These are phyloP conservation scores for Lutjanus argentimaculatus DNA, from an alignment of 2,797 vertebrate species.

Conservation along the genomic window DNA sequence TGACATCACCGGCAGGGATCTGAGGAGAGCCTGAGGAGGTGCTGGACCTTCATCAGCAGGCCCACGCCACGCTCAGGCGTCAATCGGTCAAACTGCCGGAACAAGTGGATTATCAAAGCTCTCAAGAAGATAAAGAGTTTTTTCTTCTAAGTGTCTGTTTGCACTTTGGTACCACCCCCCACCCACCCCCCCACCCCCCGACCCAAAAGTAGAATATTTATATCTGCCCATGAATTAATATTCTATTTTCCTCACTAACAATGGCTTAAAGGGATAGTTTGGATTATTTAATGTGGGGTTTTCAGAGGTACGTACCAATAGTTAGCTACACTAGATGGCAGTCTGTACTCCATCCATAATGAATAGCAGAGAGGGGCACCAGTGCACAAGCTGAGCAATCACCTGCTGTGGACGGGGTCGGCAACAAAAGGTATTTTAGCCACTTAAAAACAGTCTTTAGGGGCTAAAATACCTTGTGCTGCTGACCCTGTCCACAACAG, in stretches of 20 bases:
- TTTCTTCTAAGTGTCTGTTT: constrained; percentile 62
- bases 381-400: too few relatives aligned
- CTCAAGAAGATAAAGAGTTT: constrained; percentile 45
- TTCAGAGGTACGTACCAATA: too few relatives aligned
- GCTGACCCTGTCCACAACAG: too few relatives aligned
- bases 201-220: constrained; percentile 60
- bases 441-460: too few relatives aligned
- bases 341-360: too few relatives aligned
- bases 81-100: constrained; percentile 42
- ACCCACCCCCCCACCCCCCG: constrained; percentile 26
- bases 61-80: constrained; percentile 12
- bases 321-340: too few relatives aligned
- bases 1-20: constrained; percentile 6
- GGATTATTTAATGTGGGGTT: too few relatives aligned
- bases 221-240: constrained; percentile 56
- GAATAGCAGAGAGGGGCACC: too few relatives aligned
- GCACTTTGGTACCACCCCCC: constrained; percentile 65
- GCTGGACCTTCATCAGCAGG: constrained; percentile 30
- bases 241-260: constrained; percentile 45
- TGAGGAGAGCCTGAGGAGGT: constrained; percentile 43
- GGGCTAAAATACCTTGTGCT: too few relatives aligned
- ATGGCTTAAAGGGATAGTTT: neutral
- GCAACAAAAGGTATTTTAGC: too few relatives aligned
- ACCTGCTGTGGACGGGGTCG: too few relatives aligned
- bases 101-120: constrained; percentile 58